phyloP scores from a whole-genome alignment of 2,797 vertebrate genomes.

The Chaenodraco wilsoni region DNA sequence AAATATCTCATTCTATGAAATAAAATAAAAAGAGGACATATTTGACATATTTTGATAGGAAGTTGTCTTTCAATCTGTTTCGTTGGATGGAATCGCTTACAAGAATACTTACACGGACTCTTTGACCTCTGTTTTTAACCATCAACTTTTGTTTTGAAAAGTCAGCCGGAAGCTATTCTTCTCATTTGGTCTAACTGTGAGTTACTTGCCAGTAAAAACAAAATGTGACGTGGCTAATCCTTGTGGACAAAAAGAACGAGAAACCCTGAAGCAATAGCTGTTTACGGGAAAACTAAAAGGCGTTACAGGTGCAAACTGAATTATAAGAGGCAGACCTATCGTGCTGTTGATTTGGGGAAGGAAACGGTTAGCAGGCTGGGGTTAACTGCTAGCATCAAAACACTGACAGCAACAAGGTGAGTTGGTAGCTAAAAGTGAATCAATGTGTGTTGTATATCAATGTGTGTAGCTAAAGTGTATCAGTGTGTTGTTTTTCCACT shows the following conservation, averaged over 20 bases:
- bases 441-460: accelerated
- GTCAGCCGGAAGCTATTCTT: accelerated
- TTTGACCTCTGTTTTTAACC: accelerated
- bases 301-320: accelerated
- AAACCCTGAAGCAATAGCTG: not conserved
- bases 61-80: too few species aligned
- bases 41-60: too few species aligned
- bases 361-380: conserved; percentile 2
- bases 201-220: conserved; percentile 45
- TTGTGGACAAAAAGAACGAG: conserved; percentile 5
- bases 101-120: not conserved
- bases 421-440: not conserved
- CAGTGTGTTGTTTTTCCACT: not conserved
- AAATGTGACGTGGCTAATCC: conserved; percentile 76
- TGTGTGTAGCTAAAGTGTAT: too few species aligned
- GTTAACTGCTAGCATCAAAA: conserved; percentile 51
- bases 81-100: accelerated
- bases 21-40: too few species aligned
- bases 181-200: accelerated
- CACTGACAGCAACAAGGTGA: conserved; percentile 47
- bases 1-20: too few species aligned
- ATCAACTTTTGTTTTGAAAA: conserved; percentile 48
- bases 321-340: accelerated
- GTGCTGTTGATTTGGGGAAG: not conserved
- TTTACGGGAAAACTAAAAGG: not conserved